These are phyloP conservation scores for Muscicapa adusta DNA, from an alignment of 2,113 vertebrate genomes.

Conservation along the genomic window DNA sequence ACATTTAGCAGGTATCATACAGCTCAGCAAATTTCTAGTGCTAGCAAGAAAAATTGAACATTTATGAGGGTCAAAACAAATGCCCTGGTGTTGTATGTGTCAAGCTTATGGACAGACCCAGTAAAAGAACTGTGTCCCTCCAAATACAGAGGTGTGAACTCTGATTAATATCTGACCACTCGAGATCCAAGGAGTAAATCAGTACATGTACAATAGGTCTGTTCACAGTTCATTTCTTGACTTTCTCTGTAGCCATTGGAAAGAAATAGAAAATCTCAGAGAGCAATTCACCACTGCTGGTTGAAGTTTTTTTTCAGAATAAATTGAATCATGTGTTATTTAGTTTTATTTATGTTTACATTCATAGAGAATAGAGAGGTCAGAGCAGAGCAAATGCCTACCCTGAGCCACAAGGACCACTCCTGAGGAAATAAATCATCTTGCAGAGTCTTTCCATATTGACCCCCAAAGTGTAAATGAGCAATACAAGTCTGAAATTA, in stretches of 20 bases:
- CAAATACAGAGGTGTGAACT: neutral
- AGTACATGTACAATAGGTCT: neutral
- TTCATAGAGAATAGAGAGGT: neutral
- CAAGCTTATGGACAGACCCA: neutral
- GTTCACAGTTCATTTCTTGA: neutral
- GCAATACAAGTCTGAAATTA: neutral
- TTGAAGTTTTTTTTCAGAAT: neutral
- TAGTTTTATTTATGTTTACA: neutral
- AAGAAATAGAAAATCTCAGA: neutral
- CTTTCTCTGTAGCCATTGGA: neutral
- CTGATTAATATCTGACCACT: neutral
- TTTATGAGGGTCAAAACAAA: neutral
- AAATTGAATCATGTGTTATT: neutral
- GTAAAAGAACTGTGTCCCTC: neutral
- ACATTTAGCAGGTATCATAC: neutral
- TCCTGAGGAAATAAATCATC: neutral
- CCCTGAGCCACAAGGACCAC: neutral
- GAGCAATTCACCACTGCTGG: neutral
- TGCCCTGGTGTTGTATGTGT: neutral
- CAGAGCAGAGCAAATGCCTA: neutral
- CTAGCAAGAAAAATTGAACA: neutral
- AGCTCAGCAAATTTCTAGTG: neutral
- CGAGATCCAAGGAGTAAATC: neutral
- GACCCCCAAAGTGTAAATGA: neutral
- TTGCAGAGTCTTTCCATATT: neutral